Evolutionary conservation across 2,113 vertebrate genomes (phyloP), one percentile per base, ranked within the genome.

Genomic region (Tupaia chinensis): DNA sequence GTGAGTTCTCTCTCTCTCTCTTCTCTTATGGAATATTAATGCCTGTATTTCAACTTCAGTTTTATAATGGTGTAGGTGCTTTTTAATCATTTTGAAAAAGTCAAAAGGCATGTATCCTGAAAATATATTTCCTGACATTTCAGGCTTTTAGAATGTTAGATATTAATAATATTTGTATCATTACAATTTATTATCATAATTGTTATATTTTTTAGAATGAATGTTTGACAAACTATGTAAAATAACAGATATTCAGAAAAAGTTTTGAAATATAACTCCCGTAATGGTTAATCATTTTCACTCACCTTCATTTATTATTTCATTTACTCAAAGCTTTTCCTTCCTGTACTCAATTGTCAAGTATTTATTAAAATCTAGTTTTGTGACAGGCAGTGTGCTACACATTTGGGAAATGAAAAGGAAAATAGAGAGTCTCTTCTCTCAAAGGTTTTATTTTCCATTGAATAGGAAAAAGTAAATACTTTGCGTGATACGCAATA

Each of bases 251-350:
- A 34, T 15, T 1, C 5, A 65, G 3, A 80, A 58, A 73, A 84
- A 68, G 1, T 23, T 61, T 22, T 87, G 7, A 13, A 25, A 77
- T 54, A 20, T 73, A 80, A 53, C 16, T 81, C 29, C 14, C 66
- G 9, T 25, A 20, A 1, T 7, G 54, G 87, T 78, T 85, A 89
- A 66, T 92, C 29, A 66, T 16, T 87, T 93, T 88, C 9, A 70
- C 20, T 90, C n/a, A 83, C 9, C 4, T 91, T 88, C n/a, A 7
- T 73, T 70, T 32, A 54, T 87, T 81, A 87, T 91, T 91, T 95
- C 4, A 32, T 22, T 58, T 12, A 73, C 23, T 79, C 53, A 79
- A 89, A 92, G 32, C 5, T 95, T n/a, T 78, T 82, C 9, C 3
- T 90, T 14, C 27, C 10, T 84, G 91, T 70, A 65, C 91, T 93